Base-by-base conservation (phyloP, 2,113 vertebrate species). In the Ovibos moschatus region DNA sequence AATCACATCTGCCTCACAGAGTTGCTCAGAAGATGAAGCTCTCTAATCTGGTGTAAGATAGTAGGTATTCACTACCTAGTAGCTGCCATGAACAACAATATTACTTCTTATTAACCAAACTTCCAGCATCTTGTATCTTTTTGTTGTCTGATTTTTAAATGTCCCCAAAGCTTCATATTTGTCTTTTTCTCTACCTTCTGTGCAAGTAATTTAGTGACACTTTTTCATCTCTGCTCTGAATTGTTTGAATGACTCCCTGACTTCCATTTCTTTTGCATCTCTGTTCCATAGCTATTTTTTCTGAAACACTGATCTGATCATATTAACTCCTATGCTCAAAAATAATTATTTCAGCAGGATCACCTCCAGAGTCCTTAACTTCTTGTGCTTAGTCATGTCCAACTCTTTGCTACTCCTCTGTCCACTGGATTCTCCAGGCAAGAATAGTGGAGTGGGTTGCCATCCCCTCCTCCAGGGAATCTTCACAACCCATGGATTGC, bases 101-200 rank as follows among this genome's bases (percentile, higher is more conserved):
- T 83, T 93, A 88, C 74, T 95, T 95, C 92, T 90, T 93, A 96
- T 58, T 96, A 96, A 92, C 94, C 94, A 94, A 74, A 30, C 74
- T 58, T 85, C 28, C 53, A 84, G 30, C 47, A 47, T 36, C 23
- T 87, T 85, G 71, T 33, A 95, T 57, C 62, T 9, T 25, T 81
- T 96, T 55, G 60, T 91, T 60, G 60, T 93, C 84, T 87, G 87
- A 96, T 90, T 89, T 94, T 94, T 92, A 58, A 74, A 36, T 62
- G 67, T 90, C 82, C 85, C 93, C 27, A 58, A 82, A 91, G n/a
- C 51, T 67, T 88, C 67, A 16, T 91, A 40, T 60, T 62, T 71
- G 45, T 71, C 55, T 78, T 23, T 25, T 84, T 50, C 43, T 84
- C 45, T 78, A 40, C 47, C 30, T 58, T 62, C 14, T 11, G 36